phyloP scores from a whole-genome alignment of 2,797 vertebrate species.

The Sebastiscus albofasciatus region DNA sequence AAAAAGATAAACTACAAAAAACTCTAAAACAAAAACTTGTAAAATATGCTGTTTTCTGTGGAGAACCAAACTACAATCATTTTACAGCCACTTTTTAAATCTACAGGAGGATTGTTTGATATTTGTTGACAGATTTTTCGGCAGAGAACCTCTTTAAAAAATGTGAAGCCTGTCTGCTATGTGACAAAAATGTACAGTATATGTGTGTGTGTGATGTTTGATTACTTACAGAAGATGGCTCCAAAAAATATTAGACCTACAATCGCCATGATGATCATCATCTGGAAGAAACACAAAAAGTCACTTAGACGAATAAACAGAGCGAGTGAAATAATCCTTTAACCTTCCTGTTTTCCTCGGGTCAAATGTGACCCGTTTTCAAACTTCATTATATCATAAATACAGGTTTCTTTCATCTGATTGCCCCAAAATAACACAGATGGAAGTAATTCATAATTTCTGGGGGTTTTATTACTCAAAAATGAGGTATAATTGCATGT shows the following conservation, averaged over 20 bases:
- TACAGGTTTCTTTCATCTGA: too few species aligned
- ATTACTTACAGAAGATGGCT: slow-evolving; percentile 90
- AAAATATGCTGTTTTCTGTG: too few species aligned
- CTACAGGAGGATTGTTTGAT: neutral
- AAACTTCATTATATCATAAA: too few species aligned
- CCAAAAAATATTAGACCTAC: slow-evolving; percentile 89
- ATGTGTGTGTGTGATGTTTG: neutral
- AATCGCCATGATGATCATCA: slow-evolving; percentile 95
- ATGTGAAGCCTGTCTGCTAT: neutral
- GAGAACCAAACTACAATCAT: too few species aligned
- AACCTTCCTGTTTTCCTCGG: too few species aligned
- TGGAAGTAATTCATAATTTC: too few species aligned
- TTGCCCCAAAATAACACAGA: neutral
- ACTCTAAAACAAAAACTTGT: too few species aligned
- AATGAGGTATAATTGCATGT: neutral
- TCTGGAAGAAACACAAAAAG: slow-evolving; percentile 72
- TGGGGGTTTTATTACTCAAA: too few species aligned
- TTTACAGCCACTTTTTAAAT: neutral
- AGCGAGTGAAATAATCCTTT: neutral
- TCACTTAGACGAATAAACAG: neutral
- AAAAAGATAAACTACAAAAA: too few species aligned
- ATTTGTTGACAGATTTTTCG: neutral
- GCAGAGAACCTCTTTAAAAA: too few species aligned
- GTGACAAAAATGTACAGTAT: too few species aligned
- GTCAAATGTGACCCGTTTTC: too few species aligned